phyloP scores from a whole-genome alignment of 1,140 invertebrate species.

The Sycophila sp. region DNA sequence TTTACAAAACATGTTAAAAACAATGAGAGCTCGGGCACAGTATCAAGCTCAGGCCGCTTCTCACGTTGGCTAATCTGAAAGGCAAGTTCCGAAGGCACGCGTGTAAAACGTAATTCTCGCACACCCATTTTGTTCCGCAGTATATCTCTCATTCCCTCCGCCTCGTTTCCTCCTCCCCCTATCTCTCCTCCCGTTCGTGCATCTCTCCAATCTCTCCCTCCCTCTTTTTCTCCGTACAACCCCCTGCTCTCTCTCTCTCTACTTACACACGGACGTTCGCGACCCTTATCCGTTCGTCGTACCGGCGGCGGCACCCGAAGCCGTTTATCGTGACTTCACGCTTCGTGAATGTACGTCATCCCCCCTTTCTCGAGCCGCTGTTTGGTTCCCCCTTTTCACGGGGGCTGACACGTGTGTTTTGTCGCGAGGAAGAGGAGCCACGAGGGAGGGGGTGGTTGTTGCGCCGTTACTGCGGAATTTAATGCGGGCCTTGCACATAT shows the following conservation, averaged over 20 bases:
- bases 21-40: too few relatives aligned
- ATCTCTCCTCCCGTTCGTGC: conserved; percentile 18
- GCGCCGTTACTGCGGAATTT: background rate
- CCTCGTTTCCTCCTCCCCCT: background rate
- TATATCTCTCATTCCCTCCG: background rate
- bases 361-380: background rate
- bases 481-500: conserved; percentile 13
- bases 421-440: background rate
- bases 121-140: too few relatives aligned
- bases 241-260: background rate
- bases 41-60: background rate
- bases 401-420: conserved; percentile 20
- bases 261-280: background rate
- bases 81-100: too few relatives aligned
- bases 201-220: conserved; percentile 41
- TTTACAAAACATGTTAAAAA: too few relatives aligned
- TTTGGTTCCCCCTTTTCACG: too few relatives aligned
- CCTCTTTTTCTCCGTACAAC: background rate
- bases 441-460: background rate
- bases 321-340: conserved; percentile 50
- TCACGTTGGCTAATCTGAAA: too few relatives aligned
- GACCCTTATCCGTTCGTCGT: conserved; percentile 16
- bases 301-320: conserved; percentile 23
- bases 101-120: too few relatives aligned
- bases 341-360: conserved; percentile 40